Base-by-base conservation (phyloP, 2,113 vertebrate species). In the Arothron firmamentum region DNA sequence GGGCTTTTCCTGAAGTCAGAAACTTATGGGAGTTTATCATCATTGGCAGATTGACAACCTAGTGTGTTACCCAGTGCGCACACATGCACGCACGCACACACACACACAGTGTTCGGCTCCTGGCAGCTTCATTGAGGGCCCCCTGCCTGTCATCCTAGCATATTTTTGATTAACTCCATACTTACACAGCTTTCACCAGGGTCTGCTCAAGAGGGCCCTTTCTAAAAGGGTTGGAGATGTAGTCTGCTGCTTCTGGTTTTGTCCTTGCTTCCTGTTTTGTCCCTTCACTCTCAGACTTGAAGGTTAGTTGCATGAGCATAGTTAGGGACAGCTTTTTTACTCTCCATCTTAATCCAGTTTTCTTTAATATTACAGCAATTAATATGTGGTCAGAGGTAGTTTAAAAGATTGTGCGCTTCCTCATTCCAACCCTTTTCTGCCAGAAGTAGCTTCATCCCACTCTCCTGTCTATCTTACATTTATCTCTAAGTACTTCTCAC, bases 121-220 rank as follows among this genome's bases (percentile, higher is more conserved):
- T 81, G 59, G 70, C 20, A 62, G 74, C 67, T 67, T 62, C 75
- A 56, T 62, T 62, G 78, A 72, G 62, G 62, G 38, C 73, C 80
- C 75, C 67, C 78, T 68, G 74, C 76, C 80, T 77, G 78, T 78
- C 80, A 78, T 74, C 61, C 77, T 54, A 78, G 79, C 84, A 82
- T 78, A 84, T 67, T 77, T 86, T 87, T 88, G 79, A 89, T 89
- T 81, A 87, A 88, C 78, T 83, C 78, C 83, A 86, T 78, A 80
- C 77, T 70, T 70, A 72, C 64, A 73, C 56, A 38, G 75, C 63
- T 76, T 73, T 83, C 68, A 69, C 50, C 70, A 70, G 66, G 71
- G 70, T 84, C 72, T 68, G 72, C 70, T 78, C 75, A 68, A 72
- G 65, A 81, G 55, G 42, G 57, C 38, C 59, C 53, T 11, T 10